A percentile compares a stretch with the other conserved stretches of the same genome.
Conservation (phyloP, 2,888 invertebrate species). For the Petrophora chlorosata region DNA sequence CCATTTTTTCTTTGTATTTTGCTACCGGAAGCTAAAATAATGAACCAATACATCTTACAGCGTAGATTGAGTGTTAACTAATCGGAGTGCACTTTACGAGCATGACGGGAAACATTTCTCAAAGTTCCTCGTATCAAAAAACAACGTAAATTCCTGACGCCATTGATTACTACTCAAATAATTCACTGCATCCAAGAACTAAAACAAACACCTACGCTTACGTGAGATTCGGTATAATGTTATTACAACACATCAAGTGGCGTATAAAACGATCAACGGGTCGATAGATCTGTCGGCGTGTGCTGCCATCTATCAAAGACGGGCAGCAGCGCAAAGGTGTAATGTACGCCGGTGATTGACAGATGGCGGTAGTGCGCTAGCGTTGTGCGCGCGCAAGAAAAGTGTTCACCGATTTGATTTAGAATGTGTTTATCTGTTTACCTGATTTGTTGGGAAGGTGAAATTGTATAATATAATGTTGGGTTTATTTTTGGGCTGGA, state of each 20-base stretch:
- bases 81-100: slow-evolving; percentile 7
- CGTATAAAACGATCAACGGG: slow-evolving; percentile 67
- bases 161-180: slow-evolving; percentile 30
- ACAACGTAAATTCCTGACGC: background rate
- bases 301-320: slow-evolving; percentile 75
- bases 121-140: slow-evolving; percentile 6
- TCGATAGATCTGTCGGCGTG: slow-evolving; percentile 67
- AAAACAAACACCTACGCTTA: slow-evolving; percentile 31
- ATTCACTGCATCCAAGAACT: slow-evolving; percentile 27
- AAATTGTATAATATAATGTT: slow-evolving; percentile 27
- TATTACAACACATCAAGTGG: slow-evolving; percentile 64
- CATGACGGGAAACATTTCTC: slow-evolving; percentile 6
- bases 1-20: too few relatives aligned
- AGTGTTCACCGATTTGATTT: slow-evolving; percentile 52
- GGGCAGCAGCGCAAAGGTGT: slow-evolving; percentile 64
- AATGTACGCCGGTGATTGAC: slow-evolving; percentile 72
- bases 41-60: background rate
- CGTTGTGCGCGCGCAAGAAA: slow-evolving; percentile 51
- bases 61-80: slow-evolving; percentile 1
- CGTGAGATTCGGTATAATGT: slow-evolving; percentile 46
- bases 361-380: slow-evolving; percentile 67
- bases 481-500: slow-evolving; percentile 14
- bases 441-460: slow-evolving; percentile 38
- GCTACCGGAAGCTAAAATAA: too few relatives aligned
- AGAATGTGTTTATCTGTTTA: slow-evolving; percentile 50